Evolutionary conservation across 2,113 vertebrate genomes (phyloP), one percentile per base, ranked within the genome.

Genomic region (Diphyllodes magnificus): DNA sequence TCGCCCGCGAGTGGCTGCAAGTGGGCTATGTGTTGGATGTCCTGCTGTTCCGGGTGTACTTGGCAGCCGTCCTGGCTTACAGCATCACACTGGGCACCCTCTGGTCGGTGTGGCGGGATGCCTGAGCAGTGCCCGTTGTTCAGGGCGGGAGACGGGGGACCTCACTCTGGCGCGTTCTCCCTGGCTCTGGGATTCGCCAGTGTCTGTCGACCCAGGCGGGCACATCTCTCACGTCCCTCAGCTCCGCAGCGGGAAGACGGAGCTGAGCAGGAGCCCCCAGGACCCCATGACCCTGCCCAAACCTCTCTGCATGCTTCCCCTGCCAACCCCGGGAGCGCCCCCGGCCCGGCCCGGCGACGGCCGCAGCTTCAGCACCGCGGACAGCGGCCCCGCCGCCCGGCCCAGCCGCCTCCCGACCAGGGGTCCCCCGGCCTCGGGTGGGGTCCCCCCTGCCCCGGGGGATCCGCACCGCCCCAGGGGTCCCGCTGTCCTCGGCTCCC

Each of bases 71-170:
- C 90, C 96, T 99, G 96, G 98, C 99, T 53, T 99, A 99, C 87
- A 98, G 97, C 83, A 35, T 99, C 98, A 99, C 99, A 0, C 96
- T 99, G 97, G 98, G 99, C n/a, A 98, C 97, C 0, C 98, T 99
- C 90, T 99, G 99, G 99, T 99, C 99, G 2, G 95, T 99, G 83
- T 99, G 99, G 99, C 98, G 98, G 92, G 98, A 98, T 1, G 98
- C 98, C 88, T 99, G 98, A 99, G 89, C 2, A 1, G 5, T 2
- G 4, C 23, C 27, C 4, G 1, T 23, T 6, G 5, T 11, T 4
- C 8, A 6, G 44, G 15, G 42, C 1, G 1, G 39, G 37, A 23
- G 9, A 10, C 1, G 14, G 35, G 39, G 15, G 21, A 10, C 33
- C 25, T 18, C 7, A 5, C 54, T 45, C 49, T 7, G 4, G 25